Conservation (phyloP, 2,113 vertebrate genomes). For the Larimichthys polyactis region DNA sequence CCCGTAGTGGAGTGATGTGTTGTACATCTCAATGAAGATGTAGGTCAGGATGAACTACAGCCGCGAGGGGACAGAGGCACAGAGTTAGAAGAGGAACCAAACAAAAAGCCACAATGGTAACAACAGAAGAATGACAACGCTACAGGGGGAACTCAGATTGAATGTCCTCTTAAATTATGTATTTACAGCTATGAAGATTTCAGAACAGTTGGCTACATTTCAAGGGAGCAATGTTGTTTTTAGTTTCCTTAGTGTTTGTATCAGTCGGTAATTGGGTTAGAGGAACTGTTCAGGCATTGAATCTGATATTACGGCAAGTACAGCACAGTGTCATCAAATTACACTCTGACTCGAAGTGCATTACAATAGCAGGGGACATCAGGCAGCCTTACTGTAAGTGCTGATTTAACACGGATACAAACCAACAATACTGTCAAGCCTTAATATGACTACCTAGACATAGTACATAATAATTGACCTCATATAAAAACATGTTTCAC, state of each 20-base stretch:
- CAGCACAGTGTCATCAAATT: constrained; percentile 22
- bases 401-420: constrained; percentile 2
- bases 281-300: constrained; percentile 5
- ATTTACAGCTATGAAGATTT: constrained; percentile 43
- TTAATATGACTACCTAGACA: not conserved
- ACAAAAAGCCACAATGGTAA: constrained; percentile 3
- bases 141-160: constrained; percentile 36
- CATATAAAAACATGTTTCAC: not conserved
- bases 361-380: constrained; percentile 3
- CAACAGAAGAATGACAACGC: constrained; percentile 14
- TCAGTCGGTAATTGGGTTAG: not conserved
- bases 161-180: constrained; percentile 61
- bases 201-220: constrained; percentile 19
- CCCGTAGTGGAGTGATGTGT: constrained; percentile 81
- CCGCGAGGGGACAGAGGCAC: constrained; percentile 1
- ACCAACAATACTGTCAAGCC: not conserved
- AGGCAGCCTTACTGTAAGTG: not conserved
- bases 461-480: not conserved
- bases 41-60: constrained; percentile 87
- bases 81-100: constrained; percentile 16
- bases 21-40: constrained; percentile 88
- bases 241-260: not conserved
- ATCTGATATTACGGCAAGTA: not conserved
- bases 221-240: constrained; percentile 19
- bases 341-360: constrained; percentile 8